Base-by-base conservation (phyloP, 1,140 invertebrate genomes). In the Drosophila biarmipes region DNA sequence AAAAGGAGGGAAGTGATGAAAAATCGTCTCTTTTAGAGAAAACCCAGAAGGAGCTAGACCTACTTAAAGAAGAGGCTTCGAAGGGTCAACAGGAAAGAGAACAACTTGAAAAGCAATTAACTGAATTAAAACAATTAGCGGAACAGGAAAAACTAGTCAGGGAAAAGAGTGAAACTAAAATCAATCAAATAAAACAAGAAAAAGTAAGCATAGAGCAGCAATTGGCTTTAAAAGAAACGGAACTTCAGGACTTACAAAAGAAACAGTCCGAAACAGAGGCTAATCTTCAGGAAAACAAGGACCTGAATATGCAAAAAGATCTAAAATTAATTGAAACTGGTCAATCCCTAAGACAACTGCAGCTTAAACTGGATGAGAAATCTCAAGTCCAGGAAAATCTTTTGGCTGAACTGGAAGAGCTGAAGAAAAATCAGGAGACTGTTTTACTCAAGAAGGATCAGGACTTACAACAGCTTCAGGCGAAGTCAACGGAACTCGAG, bases 81-180 rank as follows among this genome's bases (percentile, higher is more conserved):
- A 90, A 93, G 21, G 80, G 90, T 19, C 74, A 93, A 61, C 80
- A 92, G 31, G 52, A 63, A 40, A 64, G 40, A 2, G 24, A 42
- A 1, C 6, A 42, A 12, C 42, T 48, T 0, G 54, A 71, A 34
- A 42, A 53, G 24, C 64, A 35, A 29, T 29, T 67, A 49, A 14
- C 27, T 27, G 59, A 67, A 35, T 21, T 37, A 0, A 24, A 49
- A 19, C 37, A 73, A 37, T 10, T 46, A 2, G 35, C 19, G 10
- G 57, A 51, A 2, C 42, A 54, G 6, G 57, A 73, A 10, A 53
- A 55, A 52, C 51, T 63, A 54, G 43, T 54, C 37, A 35, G 21
- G 46, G 29, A 46, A 31, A 38, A 31, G 51, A 21, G 31, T 38
- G 62, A 68, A 12, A 17, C 34, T 21, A 48, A 27, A 56, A 57